Evolutionary conservation across 2,113 vertebrate genomes (phyloP), one percentile per base, ranked within the genome.

Genomic region (Spea multiplicata): DNA sequence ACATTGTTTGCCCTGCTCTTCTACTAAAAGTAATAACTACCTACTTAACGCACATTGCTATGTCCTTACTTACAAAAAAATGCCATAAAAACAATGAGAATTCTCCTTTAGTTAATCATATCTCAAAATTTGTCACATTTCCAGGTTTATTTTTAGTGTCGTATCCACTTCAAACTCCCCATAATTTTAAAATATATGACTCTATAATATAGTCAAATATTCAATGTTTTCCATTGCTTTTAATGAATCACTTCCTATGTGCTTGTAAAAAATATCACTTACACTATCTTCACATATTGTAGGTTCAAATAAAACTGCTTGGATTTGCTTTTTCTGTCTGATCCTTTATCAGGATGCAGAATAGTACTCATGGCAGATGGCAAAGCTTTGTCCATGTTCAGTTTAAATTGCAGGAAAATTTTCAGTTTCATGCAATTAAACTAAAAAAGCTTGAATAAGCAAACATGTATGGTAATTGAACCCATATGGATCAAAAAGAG

Each of bases 361-460:
- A 48, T 59, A 57, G 57, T 69, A 59, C 49, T 44, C 48, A 50
- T 87, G 88, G 85, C 87, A 87, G 84, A 88, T 85, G 85, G 87
- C 86, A 85, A 84, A 86, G 85, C 84, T 83, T 83, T 83, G 73
- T 81, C 83, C 83, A 5, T 86, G 86, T 61, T 85, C 81, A 82
- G 83, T 81, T 87, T 86, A 85, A 82, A 84, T 82, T 87, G 85
- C 71, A 53, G 85, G 85, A 82, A 85, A 85, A 88, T 88, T 88
- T 78, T 75, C 52, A 48, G 68, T 86, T 86, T 87, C 85, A 88
- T 88, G 86, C 85, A 88, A 86, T 86, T 85, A 88, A 89, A 89
- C 88, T 87, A 86, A 10, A 90, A 90, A 88, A 9, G 30, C 82
- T 87, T 88, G 84, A 89, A 88, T 87, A 90, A 90, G 88, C 86